Conservation (phyloP, 2,797 vertebrate genomes). For the Carcharodon carcharias region DNA sequence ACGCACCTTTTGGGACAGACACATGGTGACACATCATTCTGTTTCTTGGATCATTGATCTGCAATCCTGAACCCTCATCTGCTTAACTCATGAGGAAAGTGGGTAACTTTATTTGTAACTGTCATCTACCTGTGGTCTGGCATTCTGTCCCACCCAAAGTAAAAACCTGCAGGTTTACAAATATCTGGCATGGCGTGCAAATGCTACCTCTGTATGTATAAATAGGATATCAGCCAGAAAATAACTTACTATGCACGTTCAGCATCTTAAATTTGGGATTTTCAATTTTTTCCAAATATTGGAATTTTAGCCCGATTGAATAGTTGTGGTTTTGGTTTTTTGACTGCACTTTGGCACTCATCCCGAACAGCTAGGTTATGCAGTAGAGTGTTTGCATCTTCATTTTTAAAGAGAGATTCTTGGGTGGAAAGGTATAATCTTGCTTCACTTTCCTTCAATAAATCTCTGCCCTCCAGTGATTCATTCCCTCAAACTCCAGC, state of each 20-base stretch:
- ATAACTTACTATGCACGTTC: not conserved
- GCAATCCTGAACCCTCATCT: not conserved
- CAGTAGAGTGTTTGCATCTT: not conserved
- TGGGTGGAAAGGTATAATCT: not conserved
- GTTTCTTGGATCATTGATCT: not conserved
- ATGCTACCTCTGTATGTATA: not conserved
- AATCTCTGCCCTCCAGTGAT: not conserved
- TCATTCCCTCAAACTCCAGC: not conserved
- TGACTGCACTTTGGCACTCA: not conserved
- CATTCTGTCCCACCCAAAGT: not conserved
- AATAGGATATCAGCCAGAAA: not conserved
- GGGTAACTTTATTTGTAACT: not conserved
- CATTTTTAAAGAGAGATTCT: not conserved
- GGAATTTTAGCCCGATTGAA: not conserved
- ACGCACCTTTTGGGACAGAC: not conserved
- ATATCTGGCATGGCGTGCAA: not conserved
- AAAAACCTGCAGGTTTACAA: not conserved
- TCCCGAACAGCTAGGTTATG: not conserved
- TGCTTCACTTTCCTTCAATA: not conserved
- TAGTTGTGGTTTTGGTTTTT: not conserved
- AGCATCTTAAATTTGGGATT: not conserved
- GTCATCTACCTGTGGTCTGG: not conserved
- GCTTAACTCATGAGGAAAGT: not conserved
- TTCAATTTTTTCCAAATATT: not conserved
- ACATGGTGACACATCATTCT: not conserved